A percentile compares a stretch with the other conserved stretches of the same genome.
phyloP scores from a whole-genome alignment of 2,888 invertebrate genomes.

The Folsomia manolachei region DNA sequence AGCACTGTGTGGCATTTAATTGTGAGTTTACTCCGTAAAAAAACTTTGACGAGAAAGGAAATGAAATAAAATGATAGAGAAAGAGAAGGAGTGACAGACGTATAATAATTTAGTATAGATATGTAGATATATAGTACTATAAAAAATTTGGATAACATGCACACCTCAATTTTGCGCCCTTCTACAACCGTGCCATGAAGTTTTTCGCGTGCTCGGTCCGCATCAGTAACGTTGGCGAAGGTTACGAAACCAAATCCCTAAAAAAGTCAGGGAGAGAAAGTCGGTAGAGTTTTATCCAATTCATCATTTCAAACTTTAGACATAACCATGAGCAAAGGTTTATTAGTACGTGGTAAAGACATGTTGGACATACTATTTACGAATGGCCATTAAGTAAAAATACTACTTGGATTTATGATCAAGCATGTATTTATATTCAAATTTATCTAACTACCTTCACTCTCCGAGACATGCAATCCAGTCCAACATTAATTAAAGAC shows the following conservation, averaged over 20 bases:
- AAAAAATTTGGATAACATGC: conserved; percentile 64
- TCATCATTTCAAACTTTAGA: background rate
- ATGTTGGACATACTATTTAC: too few species aligned
- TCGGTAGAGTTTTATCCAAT: conserved; percentile 29
- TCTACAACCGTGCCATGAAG: conserved; percentile 99
- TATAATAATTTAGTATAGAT: conserved; percentile 14
- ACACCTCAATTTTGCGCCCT: conserved; percentile 99
- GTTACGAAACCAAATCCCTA: conserved; percentile 99
- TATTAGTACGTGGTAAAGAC: background rate
- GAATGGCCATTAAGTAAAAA: too few species aligned
- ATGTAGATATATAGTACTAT: conserved; percentile 30
- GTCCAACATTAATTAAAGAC: too few species aligned
- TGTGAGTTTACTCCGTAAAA: conserved; percentile 18
- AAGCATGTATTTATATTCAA: too few species aligned
- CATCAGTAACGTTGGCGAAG: conserved; percentile 99
- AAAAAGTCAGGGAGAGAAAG: conserved; percentile 56
- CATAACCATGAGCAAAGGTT: background rate
- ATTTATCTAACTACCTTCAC: too few species aligned
- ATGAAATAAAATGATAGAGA: conserved; percentile 9
- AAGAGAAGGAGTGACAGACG: conserved; percentile 1
- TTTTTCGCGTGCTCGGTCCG: conserved; percentile 99
- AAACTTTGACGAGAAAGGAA: conserved; percentile 13
- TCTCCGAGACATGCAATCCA: too few species aligned
- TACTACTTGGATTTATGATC: too few species aligned
- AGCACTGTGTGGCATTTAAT: conserved; percentile 10